phyloP scores from a whole-genome alignment of 2,113 vertebrate genomes.

The Promerops cafer region DNA sequence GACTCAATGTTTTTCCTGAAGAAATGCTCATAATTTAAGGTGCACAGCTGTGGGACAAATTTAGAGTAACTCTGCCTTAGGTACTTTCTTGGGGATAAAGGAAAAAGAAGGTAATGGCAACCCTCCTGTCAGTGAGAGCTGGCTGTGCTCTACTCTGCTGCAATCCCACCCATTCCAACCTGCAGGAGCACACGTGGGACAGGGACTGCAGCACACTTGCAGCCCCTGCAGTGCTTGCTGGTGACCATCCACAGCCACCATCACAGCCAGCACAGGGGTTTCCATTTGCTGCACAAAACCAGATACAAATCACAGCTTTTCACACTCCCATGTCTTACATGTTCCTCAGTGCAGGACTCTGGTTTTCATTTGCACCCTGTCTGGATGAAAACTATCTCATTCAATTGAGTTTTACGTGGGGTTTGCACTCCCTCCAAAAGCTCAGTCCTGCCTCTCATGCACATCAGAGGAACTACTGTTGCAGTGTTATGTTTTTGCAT shows the following conservation, averaged over 20 bases:
- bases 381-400: not conserved
- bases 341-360: not conserved
- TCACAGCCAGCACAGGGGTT: not conserved
- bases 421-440: not conserved
- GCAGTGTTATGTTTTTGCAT: not conserved
- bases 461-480: not conserved
- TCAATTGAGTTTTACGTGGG: not conserved
- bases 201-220: not conserved
- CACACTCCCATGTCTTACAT: not conserved
- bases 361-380: not conserved
- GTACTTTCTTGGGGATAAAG: not conserved
- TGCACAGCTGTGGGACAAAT: not conserved
- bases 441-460: not conserved
- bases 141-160: not conserved
- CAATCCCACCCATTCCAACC: not conserved
- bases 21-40: conserved; percentile 14
- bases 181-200: not conserved
- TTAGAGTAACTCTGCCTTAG: not conserved
- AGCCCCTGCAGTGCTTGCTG: not conserved
- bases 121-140: not conserved
- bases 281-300: not conserved
- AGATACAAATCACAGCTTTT: fast-evolving
- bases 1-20: not conserved
- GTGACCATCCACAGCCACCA: fast-evolving
- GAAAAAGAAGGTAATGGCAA: not conserved